These are phyloP conservation scores for Reticulitermes lucifugus DNA, from an alignment of 2,888 invertebrate genomes.

Conservation along the genomic window DNA sequence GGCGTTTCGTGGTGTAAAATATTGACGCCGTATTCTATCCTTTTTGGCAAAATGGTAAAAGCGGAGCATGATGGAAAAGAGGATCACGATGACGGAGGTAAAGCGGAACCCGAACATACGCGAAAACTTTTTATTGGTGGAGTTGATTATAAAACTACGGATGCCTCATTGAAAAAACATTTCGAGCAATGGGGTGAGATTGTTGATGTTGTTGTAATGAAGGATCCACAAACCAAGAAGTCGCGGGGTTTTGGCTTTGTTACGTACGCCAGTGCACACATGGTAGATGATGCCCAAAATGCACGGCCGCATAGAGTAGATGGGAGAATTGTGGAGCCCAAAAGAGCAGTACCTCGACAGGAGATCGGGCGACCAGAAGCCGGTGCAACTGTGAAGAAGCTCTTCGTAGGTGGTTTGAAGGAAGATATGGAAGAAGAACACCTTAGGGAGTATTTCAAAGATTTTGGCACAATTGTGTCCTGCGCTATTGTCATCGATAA, in stretches of 20 bases:
- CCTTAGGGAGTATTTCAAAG: constrained; percentile 82
- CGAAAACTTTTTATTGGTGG: constrained; percentile 97
- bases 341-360: constrained; percentile 92
- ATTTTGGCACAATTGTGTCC: constrained; percentile 84
- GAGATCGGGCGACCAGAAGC: constrained; percentile 93
- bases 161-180: constrained; percentile 90
- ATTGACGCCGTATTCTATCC: not conserved
- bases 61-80: constrained; percentile 25
- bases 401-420: constrained; percentile 94
- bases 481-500: constrained; percentile 93
- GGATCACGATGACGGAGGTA: constrained; percentile 44
- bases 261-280: constrained; percentile 91
- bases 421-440: constrained; percentile 94
- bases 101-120: constrained; percentile 80
- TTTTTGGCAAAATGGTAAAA: constrained; percentile 4
- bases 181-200: constrained; percentile 98
- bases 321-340: constrained; percentile 91
- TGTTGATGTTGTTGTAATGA: constrained; percentile 97
- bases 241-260: constrained; percentile 99
- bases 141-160: constrained; percentile 92
- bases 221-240: constrained; percentile 90
- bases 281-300: constrained; percentile 96
- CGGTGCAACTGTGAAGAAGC: constrained; percentile 92
- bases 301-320: constrained; percentile 72
- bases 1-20: not conserved